Percentiles rank a stretch among this genome's conserved stretches.
Conservation (phyloP, 2,888 invertebrate genomes). For the Amiota mariae region DNA sequence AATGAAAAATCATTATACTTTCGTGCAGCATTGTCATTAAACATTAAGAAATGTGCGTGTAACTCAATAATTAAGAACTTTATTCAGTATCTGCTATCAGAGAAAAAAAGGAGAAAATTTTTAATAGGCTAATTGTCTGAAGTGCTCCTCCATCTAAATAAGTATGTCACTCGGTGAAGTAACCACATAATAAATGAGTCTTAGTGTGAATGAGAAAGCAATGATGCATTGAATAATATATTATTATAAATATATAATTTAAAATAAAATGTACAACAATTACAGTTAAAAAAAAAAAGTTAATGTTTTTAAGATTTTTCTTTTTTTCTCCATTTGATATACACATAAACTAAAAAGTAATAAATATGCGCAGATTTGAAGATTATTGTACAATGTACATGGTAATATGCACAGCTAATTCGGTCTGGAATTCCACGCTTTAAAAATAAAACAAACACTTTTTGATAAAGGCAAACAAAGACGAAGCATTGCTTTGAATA, state of each 20-base stretch:
- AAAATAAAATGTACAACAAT: conserved; percentile 48
- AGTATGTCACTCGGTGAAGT: background rate
- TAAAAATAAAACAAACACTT: too few species aligned
- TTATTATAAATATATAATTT: background rate
- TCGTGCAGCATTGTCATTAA: conserved; percentile 61
- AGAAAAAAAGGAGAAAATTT: background rate
- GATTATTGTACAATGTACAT: too few species aligned
- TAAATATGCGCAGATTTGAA: too few species aligned
- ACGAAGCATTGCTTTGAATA: too few species aligned
- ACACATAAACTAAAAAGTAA: too few species aligned
- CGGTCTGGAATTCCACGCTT: too few species aligned
- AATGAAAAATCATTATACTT: conserved; percentile 41
- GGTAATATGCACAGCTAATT: too few species aligned
- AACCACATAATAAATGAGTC: conserved; percentile 18
- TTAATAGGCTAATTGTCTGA: too few species aligned
- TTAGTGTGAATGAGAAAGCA: background rate
- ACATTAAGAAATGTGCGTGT: conserved; percentile 53
- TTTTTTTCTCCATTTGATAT: too few species aligned
- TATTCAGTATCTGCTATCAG: conserved; percentile 26
- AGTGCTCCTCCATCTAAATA: too few species aligned
- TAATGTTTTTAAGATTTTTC: background rate
- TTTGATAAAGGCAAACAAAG: too few species aligned
- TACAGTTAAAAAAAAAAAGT: conserved; percentile 47
- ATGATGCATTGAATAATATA: too few species aligned
- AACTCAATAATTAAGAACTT: conserved; percentile 23